Evolutionary conservation across 1,140 invertebrate species (phyloP), one percentile per base, ranked within the genome.

Genomic region (Dendroctonus ponderosae): DNA sequence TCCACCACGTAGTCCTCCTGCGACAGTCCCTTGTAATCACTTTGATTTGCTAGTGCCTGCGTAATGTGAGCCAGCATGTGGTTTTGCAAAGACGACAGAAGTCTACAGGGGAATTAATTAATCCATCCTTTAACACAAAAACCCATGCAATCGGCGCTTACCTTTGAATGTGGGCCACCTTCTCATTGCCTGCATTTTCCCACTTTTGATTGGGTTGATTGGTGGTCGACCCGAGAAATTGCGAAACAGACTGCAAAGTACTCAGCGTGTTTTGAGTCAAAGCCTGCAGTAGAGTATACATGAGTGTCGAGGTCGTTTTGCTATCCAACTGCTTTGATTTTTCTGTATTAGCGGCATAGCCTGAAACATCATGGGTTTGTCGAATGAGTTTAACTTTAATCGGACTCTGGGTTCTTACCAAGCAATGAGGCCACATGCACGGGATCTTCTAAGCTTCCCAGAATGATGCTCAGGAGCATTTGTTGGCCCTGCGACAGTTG

Each of bases 371-470:
- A 12, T 15, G 15, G 1, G 14, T 0, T 57, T 39, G 8, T 3
- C 12, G 12, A 46, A 46, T 46, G 43, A 46, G 12, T 46, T 26
- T 46, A 4, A 46, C 12, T 46, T 46, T 12, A 46, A 2, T 2
- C 12, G 1, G 2, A 46, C 8, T 26, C 1, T 46, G 2, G 12
- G 3, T 11, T 46, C 8, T 46, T 49, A 66, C 64, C 83, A 5
- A 87, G 78, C 14, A 88, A 75, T 6, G 82, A 75, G 6, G 85
- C 81, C 26, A 87, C 80, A 71, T 86, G 84, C 53, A 78, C 79
- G 68, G 85, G 85, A 72, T 87, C 85, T 74, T 87, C 85, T 11
- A 88, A 75, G 75, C 85, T 87, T 7, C 80, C 82, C 52, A 88
- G 78, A 39, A 88, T 84, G 37, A 88, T 86, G 62, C 79, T 80